phyloP scores from a whole-genome alignment of 2,113 vertebrate species.

The Neogale vison region DNA sequence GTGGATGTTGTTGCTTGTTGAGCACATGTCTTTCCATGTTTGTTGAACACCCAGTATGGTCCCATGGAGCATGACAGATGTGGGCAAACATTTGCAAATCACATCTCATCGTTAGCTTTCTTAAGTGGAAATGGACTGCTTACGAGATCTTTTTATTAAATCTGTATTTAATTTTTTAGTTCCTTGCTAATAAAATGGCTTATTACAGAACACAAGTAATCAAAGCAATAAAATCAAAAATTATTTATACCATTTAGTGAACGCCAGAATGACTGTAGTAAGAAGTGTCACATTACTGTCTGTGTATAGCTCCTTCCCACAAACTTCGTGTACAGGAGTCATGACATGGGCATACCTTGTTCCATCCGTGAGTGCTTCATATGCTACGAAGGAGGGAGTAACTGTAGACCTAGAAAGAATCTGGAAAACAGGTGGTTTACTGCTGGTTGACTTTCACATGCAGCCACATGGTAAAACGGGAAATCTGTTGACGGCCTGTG shows the following conservation, averaged over 20 bases:
- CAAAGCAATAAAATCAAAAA: not conserved
- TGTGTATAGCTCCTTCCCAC: not conserved
- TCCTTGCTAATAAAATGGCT: not conserved
- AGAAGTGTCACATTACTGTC: not conserved
- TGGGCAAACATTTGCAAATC: not conserved
- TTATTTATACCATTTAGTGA: not conserved
- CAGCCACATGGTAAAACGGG: not conserved
- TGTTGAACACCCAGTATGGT: not conserved
- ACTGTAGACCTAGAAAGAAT: not conserved
- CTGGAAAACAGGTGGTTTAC: not conserved
- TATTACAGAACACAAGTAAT: not conserved
- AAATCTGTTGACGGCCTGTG: not conserved
- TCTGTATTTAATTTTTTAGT: not conserved
- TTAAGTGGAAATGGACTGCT: not conserved
- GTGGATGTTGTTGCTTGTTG: not conserved
- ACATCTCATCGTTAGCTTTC: not conserved
- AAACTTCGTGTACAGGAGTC: not conserved
- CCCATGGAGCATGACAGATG: not conserved
- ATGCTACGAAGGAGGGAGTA: not conserved
- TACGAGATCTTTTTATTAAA: not conserved
- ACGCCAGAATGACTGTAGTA: not conserved
- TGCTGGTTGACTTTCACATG: not conserved
- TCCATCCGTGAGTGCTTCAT: fast-evolving
- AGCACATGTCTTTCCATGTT: not conserved
- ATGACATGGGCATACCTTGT: not conserved